These are phyloP conservation scores for Fopius arisanus DNA, from an alignment of 1,140 invertebrate genomes.

Conservation along the genomic window DNA sequence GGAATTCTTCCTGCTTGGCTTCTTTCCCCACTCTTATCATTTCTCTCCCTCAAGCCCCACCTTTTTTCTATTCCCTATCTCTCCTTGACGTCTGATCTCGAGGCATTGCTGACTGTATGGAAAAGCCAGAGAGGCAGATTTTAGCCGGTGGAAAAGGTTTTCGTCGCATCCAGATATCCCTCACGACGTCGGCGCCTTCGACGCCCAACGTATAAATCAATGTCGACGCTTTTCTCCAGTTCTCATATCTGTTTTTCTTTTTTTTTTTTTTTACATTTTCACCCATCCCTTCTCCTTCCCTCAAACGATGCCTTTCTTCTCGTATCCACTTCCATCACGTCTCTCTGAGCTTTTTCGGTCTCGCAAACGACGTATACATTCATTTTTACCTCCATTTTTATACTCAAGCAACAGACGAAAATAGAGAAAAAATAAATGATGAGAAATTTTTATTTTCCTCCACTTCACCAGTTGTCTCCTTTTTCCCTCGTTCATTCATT, in stretches of 20 bases:
- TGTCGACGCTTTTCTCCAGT: not conserved
- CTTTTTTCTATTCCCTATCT: not conserved
- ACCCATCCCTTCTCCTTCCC: not conserved
- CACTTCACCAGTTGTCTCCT: not conserved
- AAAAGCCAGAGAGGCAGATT: not conserved
- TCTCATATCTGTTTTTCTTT: conserved; percentile 10
- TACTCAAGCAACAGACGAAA: conserved; percentile 1
- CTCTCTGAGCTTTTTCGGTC: not conserved
- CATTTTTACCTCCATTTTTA: conserved; percentile 12
- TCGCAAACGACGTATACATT: conserved; percentile 1
- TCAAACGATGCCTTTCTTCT: not conserved
- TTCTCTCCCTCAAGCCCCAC: not conserved
- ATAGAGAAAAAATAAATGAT: conserved; percentile 9
- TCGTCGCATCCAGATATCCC: not conserved
- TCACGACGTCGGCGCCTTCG: conserved; percentile 7
- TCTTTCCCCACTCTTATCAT: not conserved
- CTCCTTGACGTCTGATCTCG: not conserved
- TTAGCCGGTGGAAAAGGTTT: not conserved
- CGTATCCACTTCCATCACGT: conserved; percentile 3
- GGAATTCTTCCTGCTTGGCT: conserved; percentile 30
- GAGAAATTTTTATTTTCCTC: not conserved
- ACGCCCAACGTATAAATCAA: conserved; percentile 12
- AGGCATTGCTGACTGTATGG: not conserved
- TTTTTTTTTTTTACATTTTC: not conserved
- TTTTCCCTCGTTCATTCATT: not conserved